Evolutionary conservation across 2,113 vertebrate genomes (phyloP).

Genomic region (Chloebia gouldiae): DNA sequence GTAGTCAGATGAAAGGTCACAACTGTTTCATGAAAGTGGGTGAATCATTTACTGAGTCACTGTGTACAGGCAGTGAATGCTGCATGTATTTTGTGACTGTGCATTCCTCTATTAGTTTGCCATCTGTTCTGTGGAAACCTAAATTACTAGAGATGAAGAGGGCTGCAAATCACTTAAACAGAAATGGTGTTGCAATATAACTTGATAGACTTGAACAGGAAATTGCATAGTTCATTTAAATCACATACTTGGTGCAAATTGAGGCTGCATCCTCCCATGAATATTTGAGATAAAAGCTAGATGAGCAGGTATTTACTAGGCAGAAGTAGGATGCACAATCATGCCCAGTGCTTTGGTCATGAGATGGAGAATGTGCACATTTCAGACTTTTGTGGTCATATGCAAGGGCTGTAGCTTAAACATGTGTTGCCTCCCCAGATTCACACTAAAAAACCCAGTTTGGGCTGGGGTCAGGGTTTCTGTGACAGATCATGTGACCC

Average conservation of each 20-base stretch:
- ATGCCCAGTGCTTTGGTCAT: not conserved
- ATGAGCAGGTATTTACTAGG: not conserved
- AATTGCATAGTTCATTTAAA: not conserved
- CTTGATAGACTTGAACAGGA: not conserved
- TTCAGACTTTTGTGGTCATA: not conserved
- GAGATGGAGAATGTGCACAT: not conserved
- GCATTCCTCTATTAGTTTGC: not conserved
- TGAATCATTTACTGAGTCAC: slow-evolving; percentile 27
- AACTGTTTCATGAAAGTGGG: not conserved
- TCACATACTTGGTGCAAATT: not conserved
- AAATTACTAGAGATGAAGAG: not conserved
- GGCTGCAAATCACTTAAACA: not conserved
- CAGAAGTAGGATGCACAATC: not conserved
- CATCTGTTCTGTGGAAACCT: not conserved
- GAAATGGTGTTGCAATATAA: not conserved
- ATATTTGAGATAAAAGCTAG: not conserved
- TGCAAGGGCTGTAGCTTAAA: not conserved
- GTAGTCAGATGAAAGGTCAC: slow-evolving; percentile 24
- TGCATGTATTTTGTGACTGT: not conserved
- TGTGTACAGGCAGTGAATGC: not conserved
- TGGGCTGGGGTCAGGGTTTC: not conserved
- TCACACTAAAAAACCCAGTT: not conserved
- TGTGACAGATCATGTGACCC: not conserved
- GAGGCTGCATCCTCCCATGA: not conserved
- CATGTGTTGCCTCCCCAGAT: not conserved